Base-by-base conservation (phyloP, 2,888 invertebrate genomes). In the Agrilus cyanescens region DNA sequence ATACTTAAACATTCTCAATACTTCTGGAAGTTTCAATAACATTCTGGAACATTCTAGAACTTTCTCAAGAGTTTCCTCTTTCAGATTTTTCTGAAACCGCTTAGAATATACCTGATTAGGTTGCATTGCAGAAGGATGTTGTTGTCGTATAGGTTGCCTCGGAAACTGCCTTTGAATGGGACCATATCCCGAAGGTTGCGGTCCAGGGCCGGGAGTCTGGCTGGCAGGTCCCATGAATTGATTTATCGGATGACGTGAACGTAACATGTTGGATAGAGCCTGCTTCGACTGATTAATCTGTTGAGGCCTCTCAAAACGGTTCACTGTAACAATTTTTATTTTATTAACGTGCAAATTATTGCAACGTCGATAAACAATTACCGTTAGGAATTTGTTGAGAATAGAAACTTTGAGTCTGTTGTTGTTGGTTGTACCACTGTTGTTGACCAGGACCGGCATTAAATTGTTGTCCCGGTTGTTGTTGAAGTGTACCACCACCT, bases 251-350 rank as follows among this genome's bases (percentile, higher is more conserved):
- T 84, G 73, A 4, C 90, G 73, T 55, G 82, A 78, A 0, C 87
- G 74, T 41, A 91, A 67, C 87, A 91, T 86, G 57, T 87, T 82
- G 39, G 85, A 85, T 32, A 91, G 69, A 0, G 90, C 90, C 60
- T 86, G 87, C 58, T 91, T 90, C 4, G 85, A 83, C 52, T 82
- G 83, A 60, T 82, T 82, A 53, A 83, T 66, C 40, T 64, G 63
- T 47, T 63, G 64, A 1, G 69, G 69, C 14, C 70, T 55, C 50
- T 71, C 71, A 49, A 70, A 71, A 45, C 71, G 61, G 49, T 67
- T 69, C 12, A 69, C 67, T 57, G 53, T 51, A 54, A 57, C 51
- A 39, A 37, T 36, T 43, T 39, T 30, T 18, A n/a, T 16, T 25
- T 25, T 25, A 10, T 10, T 25, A 10, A 25, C 25, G 3, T 25